These are phyloP conservation scores for Taxidea taxus DNA, from an alignment of 2,113 vertebrate genomes.

Conservation along the genomic window DNA sequence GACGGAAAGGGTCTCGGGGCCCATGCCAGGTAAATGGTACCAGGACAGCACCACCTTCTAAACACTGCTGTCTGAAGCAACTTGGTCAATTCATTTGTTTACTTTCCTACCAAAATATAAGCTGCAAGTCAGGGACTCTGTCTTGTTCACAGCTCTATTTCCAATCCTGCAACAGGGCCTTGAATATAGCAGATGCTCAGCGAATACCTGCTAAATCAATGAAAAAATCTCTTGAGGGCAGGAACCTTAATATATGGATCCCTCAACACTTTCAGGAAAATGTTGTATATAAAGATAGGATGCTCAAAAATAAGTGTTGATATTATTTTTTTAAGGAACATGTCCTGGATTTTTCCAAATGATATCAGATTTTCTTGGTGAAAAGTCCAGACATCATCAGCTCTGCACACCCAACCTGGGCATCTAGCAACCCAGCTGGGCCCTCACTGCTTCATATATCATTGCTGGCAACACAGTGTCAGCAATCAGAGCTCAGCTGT, in stretches of 20 bases:
- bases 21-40: background rate
- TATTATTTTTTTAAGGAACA: background rate
- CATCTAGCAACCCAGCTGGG: background rate
- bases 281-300: background rate
- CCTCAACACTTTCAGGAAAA: background rate
- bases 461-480: constrained; percentile 45
- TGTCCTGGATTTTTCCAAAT: constrained; percentile 27
- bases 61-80: background rate
- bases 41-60: background rate
- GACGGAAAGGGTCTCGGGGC: background rate
- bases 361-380: background rate
- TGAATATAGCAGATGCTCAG: background rate
- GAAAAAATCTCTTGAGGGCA: background rate
- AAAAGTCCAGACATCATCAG: constrained; percentile 25
- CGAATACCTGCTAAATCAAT: background rate
- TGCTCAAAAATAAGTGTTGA: background rate
- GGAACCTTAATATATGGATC: background rate
- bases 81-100: background rate
- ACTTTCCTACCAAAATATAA: background rate
- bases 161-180: background rate
- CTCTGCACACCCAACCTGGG: background rate
- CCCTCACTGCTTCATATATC: constrained; percentile 30
- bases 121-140: background rate
- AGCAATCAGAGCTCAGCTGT: constrained; percentile 11
- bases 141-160: background rate